A percentile compares a stretch with the other conserved stretches of the same genome.
Evolutionary conservation across 2,888 invertebrate genomes (phyloP).

Genomic region (Dolomedes plantarius): DNA sequence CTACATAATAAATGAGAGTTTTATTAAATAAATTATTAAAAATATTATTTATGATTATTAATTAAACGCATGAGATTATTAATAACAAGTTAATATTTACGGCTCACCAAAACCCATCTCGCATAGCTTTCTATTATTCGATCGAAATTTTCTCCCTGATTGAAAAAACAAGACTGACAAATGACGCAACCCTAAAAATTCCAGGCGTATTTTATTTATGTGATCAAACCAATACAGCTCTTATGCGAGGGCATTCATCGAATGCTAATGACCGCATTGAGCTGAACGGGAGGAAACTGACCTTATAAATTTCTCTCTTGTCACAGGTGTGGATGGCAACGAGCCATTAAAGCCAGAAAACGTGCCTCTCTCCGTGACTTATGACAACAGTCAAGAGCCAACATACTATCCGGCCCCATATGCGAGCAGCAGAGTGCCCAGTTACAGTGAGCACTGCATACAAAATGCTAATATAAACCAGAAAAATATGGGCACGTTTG

Average conservation of each 20-base stretch:
- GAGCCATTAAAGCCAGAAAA: constrained; percentile 66
- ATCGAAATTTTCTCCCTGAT: no score
- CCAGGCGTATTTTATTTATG: no score
- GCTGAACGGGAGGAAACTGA: background rate
- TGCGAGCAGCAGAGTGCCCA: constrained; percentile 63
- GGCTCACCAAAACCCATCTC: no score
- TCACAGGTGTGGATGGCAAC: constrained; percentile 58
- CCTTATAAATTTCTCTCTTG: background rate
- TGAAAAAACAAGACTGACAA: no score
- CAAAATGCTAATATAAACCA: constrained; percentile 46
- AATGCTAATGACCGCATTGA: constrained; percentile 1
- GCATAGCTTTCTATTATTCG: no score
- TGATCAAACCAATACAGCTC: no score
- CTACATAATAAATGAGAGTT: no score
- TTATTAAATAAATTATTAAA: no score
- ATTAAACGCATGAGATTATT: no score
- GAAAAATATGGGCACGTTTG: constrained; percentile 63
- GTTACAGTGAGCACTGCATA: constrained; percentile 56
- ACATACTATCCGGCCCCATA: constrained; percentile 71
- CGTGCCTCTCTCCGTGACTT: constrained; percentile 57
- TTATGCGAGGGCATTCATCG: background rate
- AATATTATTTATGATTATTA: no score
- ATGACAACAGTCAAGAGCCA: constrained; percentile 68
- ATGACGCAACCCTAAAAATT: no score
- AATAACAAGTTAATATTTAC: no score